Conservation (phyloP, 2,113 vertebrate genomes). For the Spheniscus mendiculus region DNA sequence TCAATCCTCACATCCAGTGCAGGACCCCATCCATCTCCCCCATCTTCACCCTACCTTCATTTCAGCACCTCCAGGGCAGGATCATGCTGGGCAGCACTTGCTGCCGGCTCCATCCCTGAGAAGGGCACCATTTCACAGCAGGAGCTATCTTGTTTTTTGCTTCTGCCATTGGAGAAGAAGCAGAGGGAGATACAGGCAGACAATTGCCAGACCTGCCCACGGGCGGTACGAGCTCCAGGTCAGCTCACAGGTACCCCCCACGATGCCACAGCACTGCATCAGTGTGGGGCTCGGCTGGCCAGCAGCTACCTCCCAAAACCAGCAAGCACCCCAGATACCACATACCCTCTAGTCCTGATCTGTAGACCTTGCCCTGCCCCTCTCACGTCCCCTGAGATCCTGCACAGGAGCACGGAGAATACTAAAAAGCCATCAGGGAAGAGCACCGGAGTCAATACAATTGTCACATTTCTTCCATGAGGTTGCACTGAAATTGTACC, state of each 20-base stretch:
- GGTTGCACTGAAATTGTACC: fast-evolving
- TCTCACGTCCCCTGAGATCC: fast-evolving
- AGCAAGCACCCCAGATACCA: background rate
- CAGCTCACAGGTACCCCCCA: background rate
- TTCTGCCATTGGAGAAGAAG: background rate
- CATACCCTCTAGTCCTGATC: fast-evolving
- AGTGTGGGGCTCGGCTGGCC: background rate
- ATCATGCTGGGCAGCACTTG: background rate
- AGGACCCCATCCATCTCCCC: background rate
- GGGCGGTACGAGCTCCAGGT: background rate
- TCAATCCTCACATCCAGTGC: background rate
- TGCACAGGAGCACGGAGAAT: fast-evolving
- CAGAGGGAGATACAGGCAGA: background rate
- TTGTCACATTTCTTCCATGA: fast-evolving
- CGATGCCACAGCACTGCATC: fast-evolving
- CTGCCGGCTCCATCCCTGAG: background rate
- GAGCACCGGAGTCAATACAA: background rate
- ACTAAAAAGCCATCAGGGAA: background rate
- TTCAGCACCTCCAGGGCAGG: background rate
- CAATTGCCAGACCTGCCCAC: background rate
- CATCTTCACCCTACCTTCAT: background rate
- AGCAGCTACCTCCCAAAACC: background rate
- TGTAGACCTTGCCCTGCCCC: background rate
- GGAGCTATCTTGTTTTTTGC: fast-evolving
- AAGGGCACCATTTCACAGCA: background rate